Percentiles rank a stretch among this genome's conserved stretches.
These are phyloP conservation scores for Noctua comes DNA, from an alignment of 2,888 invertebrate species.

Conservation along the genomic window DNA sequence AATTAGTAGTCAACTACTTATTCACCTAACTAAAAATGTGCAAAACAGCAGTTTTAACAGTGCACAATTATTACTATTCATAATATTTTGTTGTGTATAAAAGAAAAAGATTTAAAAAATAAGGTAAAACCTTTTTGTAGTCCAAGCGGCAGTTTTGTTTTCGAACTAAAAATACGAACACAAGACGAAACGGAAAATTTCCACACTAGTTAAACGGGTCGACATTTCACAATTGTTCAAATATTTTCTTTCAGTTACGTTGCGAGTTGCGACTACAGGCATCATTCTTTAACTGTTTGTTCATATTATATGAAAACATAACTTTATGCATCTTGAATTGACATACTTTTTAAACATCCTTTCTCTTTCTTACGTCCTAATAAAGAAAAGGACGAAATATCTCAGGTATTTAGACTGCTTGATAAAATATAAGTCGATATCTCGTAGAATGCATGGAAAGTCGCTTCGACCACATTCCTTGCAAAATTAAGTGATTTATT, in stretches of 20 bases:
- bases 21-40: background rate
- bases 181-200: constrained; percentile 38
- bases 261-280: background rate
- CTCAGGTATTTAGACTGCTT: constrained; percentile 21
- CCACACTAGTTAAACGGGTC: constrained; percentile 24
- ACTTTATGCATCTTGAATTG: constrained; percentile 15
- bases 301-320: constrained; percentile 2
- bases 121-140: background rate
- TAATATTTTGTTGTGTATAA: background rate
- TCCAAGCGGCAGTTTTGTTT: background rate
- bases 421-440: constrained; percentile 37
- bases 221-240: constrained; percentile 62
- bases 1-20: background rate
- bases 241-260: constrained; percentile 45
- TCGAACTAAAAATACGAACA: constrained; percentile 30
- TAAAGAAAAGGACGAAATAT: constrained; percentile 28
- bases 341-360: constrained; percentile 17
- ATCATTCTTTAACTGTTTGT: constrained; percentile 21
- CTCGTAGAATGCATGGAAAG: constrained; percentile 72
- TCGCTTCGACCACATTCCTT: constrained; percentile 75
- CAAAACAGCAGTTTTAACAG: background rate
- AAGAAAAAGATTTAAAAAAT: background rate
- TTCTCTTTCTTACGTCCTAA: constrained; percentile 29
- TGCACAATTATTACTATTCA: background rate
- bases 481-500: constrained; percentile 72